phyloP scores from a whole-genome alignment of 2,888 invertebrate species.

The Rhingia campestris region DNA sequence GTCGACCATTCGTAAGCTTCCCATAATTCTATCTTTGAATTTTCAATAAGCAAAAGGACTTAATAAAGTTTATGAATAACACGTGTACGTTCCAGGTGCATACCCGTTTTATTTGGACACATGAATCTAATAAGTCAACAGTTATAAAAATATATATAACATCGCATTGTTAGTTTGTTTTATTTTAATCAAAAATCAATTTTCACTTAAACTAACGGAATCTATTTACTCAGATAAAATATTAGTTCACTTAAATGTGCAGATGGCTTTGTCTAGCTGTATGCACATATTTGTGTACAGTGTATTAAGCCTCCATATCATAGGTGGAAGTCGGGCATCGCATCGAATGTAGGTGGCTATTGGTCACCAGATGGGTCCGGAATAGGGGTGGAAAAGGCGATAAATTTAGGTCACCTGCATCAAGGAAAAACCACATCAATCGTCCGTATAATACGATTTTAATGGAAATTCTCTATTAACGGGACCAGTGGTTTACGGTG shows the following conservation, averaged over 20 bases:
- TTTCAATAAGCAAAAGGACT: too few species aligned
- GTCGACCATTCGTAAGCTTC: too few species aligned
- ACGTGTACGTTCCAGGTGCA: too few species aligned
- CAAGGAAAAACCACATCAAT: constrained; percentile 70
- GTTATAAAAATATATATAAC: too few species aligned
- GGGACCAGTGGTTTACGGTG: constrained; percentile 56
- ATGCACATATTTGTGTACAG: constrained; percentile 15
- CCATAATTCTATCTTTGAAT: too few species aligned
- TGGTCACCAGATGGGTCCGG: neutral
- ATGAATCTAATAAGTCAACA: too few species aligned
- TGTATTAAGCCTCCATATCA: neutral
- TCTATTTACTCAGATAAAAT: constrained; percentile 9
- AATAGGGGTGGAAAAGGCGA: constrained; percentile 28
- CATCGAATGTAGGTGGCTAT: neutral
- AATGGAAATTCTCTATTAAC: constrained; percentile 70
- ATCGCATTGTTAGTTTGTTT: neutral
- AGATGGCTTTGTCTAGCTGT: constrained; percentile 17
- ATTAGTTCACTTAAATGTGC: constrained; percentile 18
- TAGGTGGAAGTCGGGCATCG: neutral
- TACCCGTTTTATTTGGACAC: too few species aligned
- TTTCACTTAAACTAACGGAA: constrained; percentile 1
- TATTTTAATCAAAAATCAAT: constrained; percentile 15
- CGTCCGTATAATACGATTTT: constrained; percentile 65
- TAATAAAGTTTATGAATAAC: too few species aligned
- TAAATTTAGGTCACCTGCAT: constrained; percentile 67